These are phyloP conservation scores for Nemoura dubitans DNA, from an alignment of 2,888 invertebrate species.

Conservation along the genomic window DNA sequence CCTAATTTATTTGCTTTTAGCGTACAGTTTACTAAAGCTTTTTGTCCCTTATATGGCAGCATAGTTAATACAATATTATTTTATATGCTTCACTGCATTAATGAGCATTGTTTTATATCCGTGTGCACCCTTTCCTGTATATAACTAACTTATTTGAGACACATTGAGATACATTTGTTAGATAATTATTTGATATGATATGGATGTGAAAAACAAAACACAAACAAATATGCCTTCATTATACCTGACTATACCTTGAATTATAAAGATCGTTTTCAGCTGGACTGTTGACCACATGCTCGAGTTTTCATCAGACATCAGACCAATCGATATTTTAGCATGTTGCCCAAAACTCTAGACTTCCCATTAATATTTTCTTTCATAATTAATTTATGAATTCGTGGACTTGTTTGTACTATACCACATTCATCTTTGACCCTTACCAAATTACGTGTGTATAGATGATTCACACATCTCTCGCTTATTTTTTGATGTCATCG, in stretches of 20 bases:
- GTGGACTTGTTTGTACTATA: not conserved
- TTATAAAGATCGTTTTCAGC: not conserved
- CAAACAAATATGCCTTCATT: no score
- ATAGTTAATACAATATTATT: no score
- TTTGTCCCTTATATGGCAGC: no score
- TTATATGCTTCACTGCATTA: no score
- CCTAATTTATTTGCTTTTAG: not conserved
- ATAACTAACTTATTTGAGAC: no score
- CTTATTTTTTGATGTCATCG: not conserved
- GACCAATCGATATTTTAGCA: not conserved
- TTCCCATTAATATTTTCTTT: not conserved
- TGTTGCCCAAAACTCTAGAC: not conserved
- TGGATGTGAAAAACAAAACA: no score
- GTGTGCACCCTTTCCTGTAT: no score
- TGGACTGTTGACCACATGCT: not conserved
- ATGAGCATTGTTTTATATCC: no score
- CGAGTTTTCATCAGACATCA: not conserved
- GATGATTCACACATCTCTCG: not conserved
- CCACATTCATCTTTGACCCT: not conserved
- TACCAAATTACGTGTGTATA: not conserved
- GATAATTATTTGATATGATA: no score
- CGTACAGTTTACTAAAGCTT: not conserved
- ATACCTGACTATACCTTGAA: not conserved
- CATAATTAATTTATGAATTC: not conserved
- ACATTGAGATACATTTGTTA: no score